Evolutionary conservation across 2,888 invertebrate genomes (phyloP), one percentile per base, ranked within the genome.

Genomic region (Luffia ferchaultella): DNA sequence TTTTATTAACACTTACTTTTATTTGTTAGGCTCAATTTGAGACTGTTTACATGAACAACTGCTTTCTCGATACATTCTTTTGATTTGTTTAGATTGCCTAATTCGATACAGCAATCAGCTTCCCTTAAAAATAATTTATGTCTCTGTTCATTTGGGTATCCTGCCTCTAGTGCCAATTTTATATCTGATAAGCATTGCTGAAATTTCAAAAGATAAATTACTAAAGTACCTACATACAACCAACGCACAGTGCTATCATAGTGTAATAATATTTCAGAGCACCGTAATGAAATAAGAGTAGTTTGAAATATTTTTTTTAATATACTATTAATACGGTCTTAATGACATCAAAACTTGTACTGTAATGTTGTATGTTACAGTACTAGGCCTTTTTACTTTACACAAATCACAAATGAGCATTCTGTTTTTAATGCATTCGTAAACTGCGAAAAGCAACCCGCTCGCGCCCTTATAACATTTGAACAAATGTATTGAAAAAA

Each of bases 101-200:
- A 62, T 62, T 88, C 86, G 16, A 84, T 70, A 56, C 85, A 85
- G 67, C 92, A 92, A 58, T 90, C 87, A 0, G 87, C 88, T 58
- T 86, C 80, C 18, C 93, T 84, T 16, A 90, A 68, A 49, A 87
- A 75, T 50, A 94, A 71, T 72, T 93, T 93, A 60, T 88, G 86
- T 20, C 73, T 73, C 48, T 88, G 75, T 51, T 87, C 85, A 42
- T 70, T 62, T 0, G 92, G 90, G 64, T 91, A 92, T 9, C 86
- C 85, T 56, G 84, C 75, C 41, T 83, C 68, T 12, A 90, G 66
- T 0, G 90, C 90, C 48, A 86, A 60, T 18, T 86, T 73, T 20
- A 90, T 86, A 67, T 92, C 92, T 53, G 76, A 69, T 19, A 91
- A 60, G 58, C 90, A 89, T 47, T 89, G 88, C 87, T 89, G 62